Conservation (phyloP, 1,140 invertebrate species). For the Drosophila trapezifrons region DNA sequence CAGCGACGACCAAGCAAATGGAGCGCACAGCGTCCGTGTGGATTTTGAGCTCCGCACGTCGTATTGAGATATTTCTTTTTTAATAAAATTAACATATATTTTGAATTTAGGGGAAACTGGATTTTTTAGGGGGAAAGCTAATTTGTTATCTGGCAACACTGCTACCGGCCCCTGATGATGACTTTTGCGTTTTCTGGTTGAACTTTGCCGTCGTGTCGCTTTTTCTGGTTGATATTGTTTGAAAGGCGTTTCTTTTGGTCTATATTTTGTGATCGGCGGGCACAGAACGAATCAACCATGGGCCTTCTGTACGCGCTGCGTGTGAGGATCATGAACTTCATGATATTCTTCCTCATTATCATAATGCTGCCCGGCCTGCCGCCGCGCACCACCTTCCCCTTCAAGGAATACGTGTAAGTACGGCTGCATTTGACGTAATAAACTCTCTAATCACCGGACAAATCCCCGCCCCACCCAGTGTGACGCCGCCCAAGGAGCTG, state of each 20-base stretch:
- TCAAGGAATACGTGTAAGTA: conserved; percentile 76
- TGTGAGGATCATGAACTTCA: conserved; percentile 78
- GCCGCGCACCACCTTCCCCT: conserved; percentile 82
- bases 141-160: too few species aligned
- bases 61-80: too few species aligned
- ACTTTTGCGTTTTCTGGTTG: conserved; percentile 64
- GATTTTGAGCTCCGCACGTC: too few species aligned
- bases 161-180: conserved; percentile 61
- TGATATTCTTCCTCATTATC: conserved; percentile 79
- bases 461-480: conserved; percentile 42
- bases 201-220: conserved; percentile 80
- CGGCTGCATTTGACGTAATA: conserved; percentile 17
- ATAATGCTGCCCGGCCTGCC: conserved; percentile 75
- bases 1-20: too few species aligned
- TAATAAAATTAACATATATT: too few species aligned
- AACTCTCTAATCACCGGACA: conserved; percentile 6
- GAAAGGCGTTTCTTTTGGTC: conserved; percentile 20
- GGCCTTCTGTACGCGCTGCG: conserved; percentile 68
- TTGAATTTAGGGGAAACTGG: too few species aligned
- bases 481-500: conserved; percentile 82
- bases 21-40: too few species aligned
- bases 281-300: conserved; percentile 52
- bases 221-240: conserved; percentile 45
- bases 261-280: conserved; percentile 12
- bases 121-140: too few species aligned